A percentile compares a stretch with the other conserved stretches of the same genome.
Evolutionary conservation across 2,888 invertebrate species (phyloP).

Genomic region (Chymomyza procnemis): DNA sequence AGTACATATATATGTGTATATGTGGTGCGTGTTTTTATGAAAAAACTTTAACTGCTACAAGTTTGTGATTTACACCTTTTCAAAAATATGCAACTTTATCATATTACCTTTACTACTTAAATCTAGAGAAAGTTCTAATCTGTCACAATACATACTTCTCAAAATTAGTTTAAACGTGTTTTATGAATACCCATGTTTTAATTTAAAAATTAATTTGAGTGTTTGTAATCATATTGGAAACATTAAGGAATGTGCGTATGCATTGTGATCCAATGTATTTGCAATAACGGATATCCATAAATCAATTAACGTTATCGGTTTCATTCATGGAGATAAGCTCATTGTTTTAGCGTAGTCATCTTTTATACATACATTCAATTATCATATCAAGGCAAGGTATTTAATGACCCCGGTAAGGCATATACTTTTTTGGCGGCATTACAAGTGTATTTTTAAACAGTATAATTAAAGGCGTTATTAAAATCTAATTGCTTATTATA

Average conservation of each 20-base stretch:
- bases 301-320: background rate
- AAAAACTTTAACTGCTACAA: background rate
- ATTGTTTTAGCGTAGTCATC: background rate
- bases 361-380: background rate
- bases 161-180: background rate
- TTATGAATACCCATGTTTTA: background rate
- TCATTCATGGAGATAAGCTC: background rate
- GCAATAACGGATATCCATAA: background rate
- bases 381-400: background rate
- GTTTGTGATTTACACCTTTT: background rate
- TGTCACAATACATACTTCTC: too few species aligned
- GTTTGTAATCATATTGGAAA: too few species aligned
- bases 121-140: background rate
- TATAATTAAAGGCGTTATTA: background rate
- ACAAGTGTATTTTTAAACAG: background rate
- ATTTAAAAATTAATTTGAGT: too few species aligned
- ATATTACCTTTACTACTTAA: background rate
- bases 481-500: background rate
- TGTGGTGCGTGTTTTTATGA: background rate
- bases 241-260: background rate
- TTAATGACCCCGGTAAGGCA: background rate
- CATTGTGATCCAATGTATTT: background rate
- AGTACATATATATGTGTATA: too few species aligned
- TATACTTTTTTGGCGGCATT: background rate
- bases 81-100: background rate